phyloP scores from a whole-genome alignment of 2,113 vertebrate species.

The Oophaga pumilio region DNA sequence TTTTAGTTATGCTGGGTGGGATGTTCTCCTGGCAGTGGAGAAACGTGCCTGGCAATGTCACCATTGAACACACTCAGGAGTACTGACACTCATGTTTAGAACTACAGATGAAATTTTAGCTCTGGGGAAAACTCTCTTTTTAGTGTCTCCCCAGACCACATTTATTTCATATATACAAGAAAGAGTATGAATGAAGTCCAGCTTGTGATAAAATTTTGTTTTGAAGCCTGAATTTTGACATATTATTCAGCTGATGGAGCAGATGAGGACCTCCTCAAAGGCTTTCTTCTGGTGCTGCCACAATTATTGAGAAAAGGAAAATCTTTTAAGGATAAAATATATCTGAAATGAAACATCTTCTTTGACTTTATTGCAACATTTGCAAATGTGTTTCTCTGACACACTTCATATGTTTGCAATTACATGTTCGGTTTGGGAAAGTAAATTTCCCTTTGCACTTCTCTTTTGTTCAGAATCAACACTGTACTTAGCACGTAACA shows the following conservation, averaged over 20 bases:
- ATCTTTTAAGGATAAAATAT: not conserved
- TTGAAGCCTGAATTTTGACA: not conserved
- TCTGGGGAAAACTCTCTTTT: not conserved
- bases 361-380: slow-evolving; percentile 27
- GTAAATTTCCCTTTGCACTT: not conserved
- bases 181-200: not conserved
- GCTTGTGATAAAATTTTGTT: slow-evolving; percentile 22
- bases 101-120: not conserved
- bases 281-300: not conserved
- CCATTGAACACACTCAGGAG: not conserved
- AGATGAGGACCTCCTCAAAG: slow-evolving; percentile 1
- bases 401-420: slow-evolving; percentile 25
- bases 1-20: not conserved
- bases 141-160: not conserved
- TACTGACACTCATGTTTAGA: not conserved
- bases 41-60: not conserved
- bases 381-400: not conserved
- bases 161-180: not conserved
- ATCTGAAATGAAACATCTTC: not conserved
- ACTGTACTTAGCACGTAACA: not conserved
- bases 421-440: slow-evolving; percentile 2
- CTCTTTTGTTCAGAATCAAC: not conserved
- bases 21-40: slow-evolving; percentile 13
- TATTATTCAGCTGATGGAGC: not conserved
- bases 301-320: not conserved